These are phyloP conservation scores for Poeciliopsis retropinna DNA, from an alignment of 2,113 vertebrate genomes.

Conservation along the genomic window DNA sequence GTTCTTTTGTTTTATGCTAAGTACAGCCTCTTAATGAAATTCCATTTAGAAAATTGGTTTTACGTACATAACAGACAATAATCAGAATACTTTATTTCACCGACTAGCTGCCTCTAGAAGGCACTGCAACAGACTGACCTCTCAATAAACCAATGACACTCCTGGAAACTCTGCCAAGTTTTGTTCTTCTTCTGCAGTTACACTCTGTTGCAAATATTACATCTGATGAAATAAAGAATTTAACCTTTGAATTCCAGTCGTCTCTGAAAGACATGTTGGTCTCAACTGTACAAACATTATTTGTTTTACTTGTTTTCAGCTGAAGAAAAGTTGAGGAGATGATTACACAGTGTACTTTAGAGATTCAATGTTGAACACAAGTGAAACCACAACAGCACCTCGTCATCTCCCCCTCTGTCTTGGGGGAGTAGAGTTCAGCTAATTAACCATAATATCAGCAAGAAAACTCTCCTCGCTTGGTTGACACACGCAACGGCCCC, in stretches of 20 bases:
- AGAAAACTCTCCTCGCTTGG: conserved; percentile 73
- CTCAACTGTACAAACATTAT: conserved; percentile 45
- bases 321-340: conserved; percentile 46
- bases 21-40: not conserved
- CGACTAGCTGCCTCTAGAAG: not conserved
- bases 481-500: conserved; percentile 69
- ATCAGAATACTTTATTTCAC: not conserved
- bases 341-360: conserved; percentile 59
- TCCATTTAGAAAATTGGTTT: conserved; percentile 3
- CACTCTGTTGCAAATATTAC: conserved; percentile 26
- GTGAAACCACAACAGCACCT: conserved; percentile 71
- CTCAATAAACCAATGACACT: conserved; percentile 35
- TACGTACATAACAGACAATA: conserved; percentile 2
- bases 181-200: conserved; percentile 19
- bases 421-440: conserved; percentile 73
- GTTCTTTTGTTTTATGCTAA: not conserved
- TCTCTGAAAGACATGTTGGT: conserved; percentile 36
- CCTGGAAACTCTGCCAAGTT: conserved; percentile 14
- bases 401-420: conserved; percentile 67
- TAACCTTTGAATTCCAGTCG: conserved; percentile 44
- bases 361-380: conserved; percentile 58
- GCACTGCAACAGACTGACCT: conserved; percentile 1
- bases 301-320: conserved; percentile 25
- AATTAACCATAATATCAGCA: conserved; percentile 80
- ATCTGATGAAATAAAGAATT: conserved; percentile 16